These are phyloP conservation scores for Cyanoramphus novaezelandiae DNA, from an alignment of 2,113 vertebrate genomes.

Conservation along the genomic window DNA sequence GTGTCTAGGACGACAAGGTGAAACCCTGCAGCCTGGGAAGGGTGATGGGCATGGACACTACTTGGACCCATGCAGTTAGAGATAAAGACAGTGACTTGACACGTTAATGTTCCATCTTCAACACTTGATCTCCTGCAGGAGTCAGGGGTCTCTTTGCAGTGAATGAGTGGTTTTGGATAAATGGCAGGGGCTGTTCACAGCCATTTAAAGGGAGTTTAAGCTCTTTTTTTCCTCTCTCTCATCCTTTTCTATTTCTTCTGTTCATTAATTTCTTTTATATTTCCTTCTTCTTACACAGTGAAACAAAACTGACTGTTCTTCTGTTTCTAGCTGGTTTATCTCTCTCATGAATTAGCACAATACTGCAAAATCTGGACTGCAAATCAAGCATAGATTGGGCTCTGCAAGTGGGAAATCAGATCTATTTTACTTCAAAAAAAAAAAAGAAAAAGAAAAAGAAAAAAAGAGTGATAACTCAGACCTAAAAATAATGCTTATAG, in stretches of 20 bases:
- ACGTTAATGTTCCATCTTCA: not conserved
- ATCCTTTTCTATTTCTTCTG: not conserved
- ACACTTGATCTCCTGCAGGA: not conserved
- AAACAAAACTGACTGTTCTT: not conserved
- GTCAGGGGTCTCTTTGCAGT: not conserved
- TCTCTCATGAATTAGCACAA: not conserved
- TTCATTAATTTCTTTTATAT: not conserved
- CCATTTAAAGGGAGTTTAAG: not conserved
- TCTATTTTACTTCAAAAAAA: not conserved
- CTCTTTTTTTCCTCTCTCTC: not conserved
- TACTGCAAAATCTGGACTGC: not conserved
- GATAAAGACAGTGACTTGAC: not conserved
- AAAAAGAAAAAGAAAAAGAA: not conserved
- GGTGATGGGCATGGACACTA: fast-evolving
- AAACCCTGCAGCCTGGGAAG: not conserved
- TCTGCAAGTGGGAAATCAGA: not conserved
- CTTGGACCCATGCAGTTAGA: not conserved
- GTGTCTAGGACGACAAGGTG: not conserved
- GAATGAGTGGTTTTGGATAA: not conserved
- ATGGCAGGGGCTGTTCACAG: not conserved
- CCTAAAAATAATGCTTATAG: not conserved
- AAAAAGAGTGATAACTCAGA: not conserved
- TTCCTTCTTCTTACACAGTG: not conserved
- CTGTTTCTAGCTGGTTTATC: not conserved
- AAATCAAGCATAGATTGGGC: not conserved